Evolutionary conservation across 2,797 vertebrate genomes (phyloP).

Genomic region (Hirundo rustica): DNA sequence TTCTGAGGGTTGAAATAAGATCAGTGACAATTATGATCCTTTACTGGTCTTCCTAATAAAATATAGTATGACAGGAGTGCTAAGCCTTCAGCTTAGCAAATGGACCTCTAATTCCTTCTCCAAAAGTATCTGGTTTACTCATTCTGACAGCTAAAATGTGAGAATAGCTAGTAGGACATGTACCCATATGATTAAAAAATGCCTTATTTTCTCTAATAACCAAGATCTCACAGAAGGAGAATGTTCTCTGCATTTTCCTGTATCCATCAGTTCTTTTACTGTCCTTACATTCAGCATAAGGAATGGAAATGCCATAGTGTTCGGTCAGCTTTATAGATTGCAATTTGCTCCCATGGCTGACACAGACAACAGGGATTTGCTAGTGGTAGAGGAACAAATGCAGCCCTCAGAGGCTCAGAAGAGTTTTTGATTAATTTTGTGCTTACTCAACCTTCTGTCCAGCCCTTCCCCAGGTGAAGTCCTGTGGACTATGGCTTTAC

Average conservation of each 20-base stretch:
- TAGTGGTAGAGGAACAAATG: background rate
- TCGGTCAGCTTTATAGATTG: background rate
- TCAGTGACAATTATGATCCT: background rate
- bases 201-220: background rate
- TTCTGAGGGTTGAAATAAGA: slow-evolving; percentile 16
- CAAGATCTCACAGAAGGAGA: background rate
- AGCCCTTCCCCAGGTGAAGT: background rate
- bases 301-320: background rate
- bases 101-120: slow-evolving; percentile 12
- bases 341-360: background rate
- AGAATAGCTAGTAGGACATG: background rate
- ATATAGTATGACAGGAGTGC: slow-evolving; percentile 39
- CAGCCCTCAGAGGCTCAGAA: background rate
- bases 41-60: slow-evolving; percentile 21
- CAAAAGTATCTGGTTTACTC: slow-evolving; percentile 22
- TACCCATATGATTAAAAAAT: background rate
- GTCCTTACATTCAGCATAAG: background rate
- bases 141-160: slow-evolving; percentile 41
- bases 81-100: slow-evolving; percentile 42
- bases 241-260: background rate
- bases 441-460: background rate
- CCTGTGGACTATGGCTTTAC: background rate
- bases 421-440: background rate
- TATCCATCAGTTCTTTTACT: background rate
- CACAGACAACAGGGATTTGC: background rate